These are phyloP conservation scores for Pteria penguin DNA, from an alignment of 2,888 invertebrate species.

Conservation along the genomic window DNA sequence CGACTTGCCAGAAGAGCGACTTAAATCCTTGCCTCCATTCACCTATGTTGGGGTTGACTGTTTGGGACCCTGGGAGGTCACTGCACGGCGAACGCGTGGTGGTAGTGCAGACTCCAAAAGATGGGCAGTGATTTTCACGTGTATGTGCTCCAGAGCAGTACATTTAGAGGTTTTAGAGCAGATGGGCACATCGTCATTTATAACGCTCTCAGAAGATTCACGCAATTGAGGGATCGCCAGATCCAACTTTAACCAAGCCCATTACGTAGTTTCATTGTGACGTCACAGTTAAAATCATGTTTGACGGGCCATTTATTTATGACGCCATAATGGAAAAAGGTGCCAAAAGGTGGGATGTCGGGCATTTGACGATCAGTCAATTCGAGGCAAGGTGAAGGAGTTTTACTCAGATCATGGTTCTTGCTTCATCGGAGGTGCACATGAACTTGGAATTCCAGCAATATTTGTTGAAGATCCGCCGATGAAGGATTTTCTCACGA, in stretches of 20 bases:
- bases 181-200: conserved; percentile 36
- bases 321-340: too few relatives aligned
- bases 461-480: conserved; percentile 29
- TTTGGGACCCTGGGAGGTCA: conserved; percentile 46
- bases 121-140: conserved; percentile 38
- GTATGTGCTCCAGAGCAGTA: conserved; percentile 30
- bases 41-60: conserved; percentile 46
- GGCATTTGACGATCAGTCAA: too few relatives aligned
- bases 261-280: too few relatives aligned
- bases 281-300: too few relatives aligned
- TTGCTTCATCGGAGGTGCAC: conserved; percentile 33
- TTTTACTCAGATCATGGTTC: conserved; percentile 30
- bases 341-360: too few relatives aligned
- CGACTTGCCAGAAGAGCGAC: conserved; percentile 41
- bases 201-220: conserved; percentile 43
- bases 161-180: conserved; percentile 42
- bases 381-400: conserved; percentile 30
- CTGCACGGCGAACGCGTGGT: conserved; percentile 34
- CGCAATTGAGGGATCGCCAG: too few relatives aligned
- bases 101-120: conserved; percentile 39
- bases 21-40: conserved; percentile 44
- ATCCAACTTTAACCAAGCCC: too few relatives aligned
- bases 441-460: conserved; percentile 15
- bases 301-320: too few relatives aligned
- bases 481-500: conserved; percentile 24